Percentiles rank a stretch among this genome's conserved stretches.
phyloP scores from a whole-genome alignment of 1,140 invertebrate genomes.

The Caligus rogercresseyi region DNA sequence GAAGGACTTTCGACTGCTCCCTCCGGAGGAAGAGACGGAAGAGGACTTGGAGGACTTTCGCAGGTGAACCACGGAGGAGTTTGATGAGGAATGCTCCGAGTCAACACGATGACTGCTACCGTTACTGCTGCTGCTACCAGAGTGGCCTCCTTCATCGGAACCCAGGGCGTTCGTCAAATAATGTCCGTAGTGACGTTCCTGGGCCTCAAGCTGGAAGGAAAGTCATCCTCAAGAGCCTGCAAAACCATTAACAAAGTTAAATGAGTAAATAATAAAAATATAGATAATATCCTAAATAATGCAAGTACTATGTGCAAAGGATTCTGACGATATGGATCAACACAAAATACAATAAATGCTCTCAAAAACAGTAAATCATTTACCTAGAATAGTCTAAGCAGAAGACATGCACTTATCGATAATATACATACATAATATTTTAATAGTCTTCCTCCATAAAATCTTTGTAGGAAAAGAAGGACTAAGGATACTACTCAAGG shows the following conservation, averaged over 20 bases:
- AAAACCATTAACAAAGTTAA: neutral
- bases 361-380: constrained; percentile 3
- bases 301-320: constrained; percentile 28
- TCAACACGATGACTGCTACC: neutral
- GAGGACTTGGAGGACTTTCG: constrained; percentile 12
- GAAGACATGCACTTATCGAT: too few species aligned
- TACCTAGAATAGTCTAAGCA: too few species aligned
- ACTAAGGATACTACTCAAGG: too few species aligned
- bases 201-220: constrained; percentile 59
- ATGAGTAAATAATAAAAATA: too few species aligned
- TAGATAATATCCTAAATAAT: constrained; percentile 25
- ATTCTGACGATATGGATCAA: constrained; percentile 25
- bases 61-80: neutral
- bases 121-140: neutral
- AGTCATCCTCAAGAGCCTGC: constrained; percentile 68
- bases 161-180: constrained; percentile 13
- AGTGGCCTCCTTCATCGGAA: neutral
- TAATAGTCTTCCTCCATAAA: too few species aligned
- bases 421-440: too few species aligned
- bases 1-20: neutral
- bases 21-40: neutral
- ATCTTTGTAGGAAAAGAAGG: too few species aligned
- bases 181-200: constrained; percentile 49
- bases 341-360: constrained; percentile 17
- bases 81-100: neutral